Evolutionary conservation across 2,113 vertebrate genomes (phyloP).

Genomic region (Quiscalus mexicanus): DNA sequence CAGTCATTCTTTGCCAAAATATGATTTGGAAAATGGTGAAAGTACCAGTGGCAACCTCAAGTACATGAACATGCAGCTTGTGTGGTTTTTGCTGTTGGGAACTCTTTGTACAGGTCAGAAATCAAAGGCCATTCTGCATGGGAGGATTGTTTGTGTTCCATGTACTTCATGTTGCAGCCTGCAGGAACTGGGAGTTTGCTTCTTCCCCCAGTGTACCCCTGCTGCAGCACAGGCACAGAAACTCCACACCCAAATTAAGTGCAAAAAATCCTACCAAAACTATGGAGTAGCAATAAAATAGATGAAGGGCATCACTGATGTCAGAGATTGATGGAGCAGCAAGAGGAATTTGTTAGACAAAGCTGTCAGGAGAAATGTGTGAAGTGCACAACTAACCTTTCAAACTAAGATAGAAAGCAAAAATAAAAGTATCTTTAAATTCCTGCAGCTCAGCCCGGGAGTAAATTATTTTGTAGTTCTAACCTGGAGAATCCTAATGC

Average conservation of each 20-base stretch:
- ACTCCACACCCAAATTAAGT: not conserved
- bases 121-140: not conserved
- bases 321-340: not conserved
- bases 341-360: not conserved
- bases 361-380: not conserved
- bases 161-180: not conserved
- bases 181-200: not conserved
- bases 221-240: not conserved
- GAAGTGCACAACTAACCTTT: not conserved
- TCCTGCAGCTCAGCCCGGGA: not conserved
- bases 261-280: not conserved
- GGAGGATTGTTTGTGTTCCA: not conserved
- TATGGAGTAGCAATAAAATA: not conserved
- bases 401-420: not conserved
- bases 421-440: not conserved
- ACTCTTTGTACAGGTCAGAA: not conserved
- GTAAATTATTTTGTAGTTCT: not conserved
- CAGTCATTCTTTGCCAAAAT: not conserved
- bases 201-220: fast-evolving
- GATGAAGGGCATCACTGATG: not conserved
- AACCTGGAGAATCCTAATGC: not conserved
- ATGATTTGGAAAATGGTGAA: not conserved
- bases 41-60: not conserved
- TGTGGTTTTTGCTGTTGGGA: not conserved
- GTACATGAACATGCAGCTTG: not conserved